phyloP scores from a whole-genome alignment of 2,888 invertebrate genomes.

The Masnerella sp. region DNA sequence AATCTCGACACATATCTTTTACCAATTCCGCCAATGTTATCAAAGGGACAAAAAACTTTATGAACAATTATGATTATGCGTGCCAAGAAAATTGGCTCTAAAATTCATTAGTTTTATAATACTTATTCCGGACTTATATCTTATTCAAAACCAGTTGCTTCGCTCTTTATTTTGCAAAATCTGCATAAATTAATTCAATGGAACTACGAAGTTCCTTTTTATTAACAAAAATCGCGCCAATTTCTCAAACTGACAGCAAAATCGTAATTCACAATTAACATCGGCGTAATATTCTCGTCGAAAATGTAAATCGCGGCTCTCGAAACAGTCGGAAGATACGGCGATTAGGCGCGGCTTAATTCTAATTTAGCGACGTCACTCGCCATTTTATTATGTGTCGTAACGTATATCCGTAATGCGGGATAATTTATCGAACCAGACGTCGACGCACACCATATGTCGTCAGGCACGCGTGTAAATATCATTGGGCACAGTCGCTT shows the following conservation, averaged over 20 bases:
- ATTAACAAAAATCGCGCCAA: constrained; percentile 4
- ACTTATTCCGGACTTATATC: constrained; percentile 19
- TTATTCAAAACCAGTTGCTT: constrained; percentile 25
- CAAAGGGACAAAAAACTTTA: too few species aligned
- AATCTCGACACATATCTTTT: too few species aligned
- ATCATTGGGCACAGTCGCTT: constrained; percentile 44
- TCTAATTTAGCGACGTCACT: constrained; percentile 41
- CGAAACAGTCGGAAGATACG: not conserved
- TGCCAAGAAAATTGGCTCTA: too few species aligned
- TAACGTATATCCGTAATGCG: constrained; percentile 18
- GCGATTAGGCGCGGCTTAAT: constrained; percentile 44
- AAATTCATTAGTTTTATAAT: too few species aligned
- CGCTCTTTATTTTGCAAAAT: constrained; percentile 17
- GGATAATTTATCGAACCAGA: constrained; percentile 44
- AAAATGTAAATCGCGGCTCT: constrained; percentile 48
- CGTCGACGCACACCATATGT: constrained; percentile 45
- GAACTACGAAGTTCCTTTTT: constrained; percentile 9
- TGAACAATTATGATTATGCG: too few species aligned
- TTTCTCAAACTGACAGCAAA: constrained; percentile 7
- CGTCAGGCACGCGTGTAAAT: constrained; percentile 57
- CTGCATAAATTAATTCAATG: constrained; percentile 31
- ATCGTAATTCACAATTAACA: constrained; percentile 43
- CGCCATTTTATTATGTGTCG: constrained; percentile 41
- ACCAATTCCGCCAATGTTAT: too few species aligned
- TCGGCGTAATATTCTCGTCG: constrained; percentile 10